Conservation (phyloP, 30 jellyfish, hydroid and myxozoan genomes). For the Euphysa ruthae region DNA sequence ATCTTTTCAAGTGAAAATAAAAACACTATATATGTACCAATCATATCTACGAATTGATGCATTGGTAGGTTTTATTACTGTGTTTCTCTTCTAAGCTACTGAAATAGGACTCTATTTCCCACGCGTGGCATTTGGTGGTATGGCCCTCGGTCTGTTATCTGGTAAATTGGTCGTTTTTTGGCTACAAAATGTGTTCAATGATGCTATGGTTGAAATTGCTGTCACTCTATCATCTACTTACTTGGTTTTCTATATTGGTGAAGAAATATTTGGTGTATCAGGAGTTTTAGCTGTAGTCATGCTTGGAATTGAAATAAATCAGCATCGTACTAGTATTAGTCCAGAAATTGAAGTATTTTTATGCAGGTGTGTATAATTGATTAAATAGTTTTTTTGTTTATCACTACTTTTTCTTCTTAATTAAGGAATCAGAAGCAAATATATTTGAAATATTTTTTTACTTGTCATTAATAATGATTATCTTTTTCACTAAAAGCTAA, state of each 20-base stretch:
- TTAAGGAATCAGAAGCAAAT: background rate
- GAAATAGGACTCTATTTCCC: constrained; percentile 64
- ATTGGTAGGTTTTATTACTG: too few relatives aligned
- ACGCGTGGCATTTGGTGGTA: constrained; percentile 86
- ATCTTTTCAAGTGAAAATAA: too few relatives aligned
- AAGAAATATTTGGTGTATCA: constrained; percentile 57
- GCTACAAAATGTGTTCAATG: constrained; percentile 88
- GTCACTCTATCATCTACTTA: constrained; percentile 74
- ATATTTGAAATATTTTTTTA: too few relatives aligned
- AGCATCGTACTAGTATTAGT: constrained; percentile 78
- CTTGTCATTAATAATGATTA: too few relatives aligned
- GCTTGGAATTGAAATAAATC: constrained; percentile 85
- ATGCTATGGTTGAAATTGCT: constrained; percentile 84
- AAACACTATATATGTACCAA: too few relatives aligned
- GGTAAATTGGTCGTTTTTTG: constrained; percentile 78
- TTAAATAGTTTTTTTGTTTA: background rate
- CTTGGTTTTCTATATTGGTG: constrained; percentile 67
- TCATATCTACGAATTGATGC: too few relatives aligned
- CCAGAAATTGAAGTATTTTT: constrained; percentile 85
- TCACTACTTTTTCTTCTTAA: too few relatives aligned
- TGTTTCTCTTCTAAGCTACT: constrained; percentile 61
- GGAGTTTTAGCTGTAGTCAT: constrained; percentile 91
- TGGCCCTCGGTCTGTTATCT: constrained; percentile 82
- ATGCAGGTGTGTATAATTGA: constrained; percentile 76
- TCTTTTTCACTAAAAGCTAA: too few relatives aligned